A percentile compares a stretch with the other conserved stretches of the same genome.
These are phyloP conservation scores for Exocentrus adspersus DNA, from an alignment of 2,888 invertebrate species.

Conservation along the genomic window DNA sequence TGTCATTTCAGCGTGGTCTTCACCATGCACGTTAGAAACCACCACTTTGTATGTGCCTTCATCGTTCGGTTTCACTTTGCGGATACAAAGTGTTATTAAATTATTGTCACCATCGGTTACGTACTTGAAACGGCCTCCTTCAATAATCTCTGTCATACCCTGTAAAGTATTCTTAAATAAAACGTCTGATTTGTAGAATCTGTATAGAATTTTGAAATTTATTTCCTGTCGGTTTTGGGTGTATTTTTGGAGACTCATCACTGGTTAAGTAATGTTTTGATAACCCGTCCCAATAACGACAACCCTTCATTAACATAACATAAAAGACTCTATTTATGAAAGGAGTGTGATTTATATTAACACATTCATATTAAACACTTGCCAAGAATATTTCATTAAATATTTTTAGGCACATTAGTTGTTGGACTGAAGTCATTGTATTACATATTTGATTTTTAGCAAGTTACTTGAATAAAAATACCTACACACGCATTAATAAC, in stretches of 20 bases:
- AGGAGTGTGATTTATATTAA: neutral
- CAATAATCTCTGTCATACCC: slow-evolving; percentile 91
- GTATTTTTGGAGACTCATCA: too few relatives aligned
- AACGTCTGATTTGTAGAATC: neutral
- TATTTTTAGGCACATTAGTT: too few relatives aligned
- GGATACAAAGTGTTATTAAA: slow-evolving; percentile 92
- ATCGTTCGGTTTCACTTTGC: slow-evolving; percentile 96
- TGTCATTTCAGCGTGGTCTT: slow-evolving; percentile 95
- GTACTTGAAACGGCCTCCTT: slow-evolving; percentile 95
- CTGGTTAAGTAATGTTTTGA: too few relatives aligned
- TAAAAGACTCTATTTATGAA: neutral
- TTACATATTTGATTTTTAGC: too few relatives aligned
- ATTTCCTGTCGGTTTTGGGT: too few relatives aligned
- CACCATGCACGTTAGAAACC: slow-evolving; percentile 92
- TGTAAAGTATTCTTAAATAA: slow-evolving; percentile 48
- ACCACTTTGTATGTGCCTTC: slow-evolving; percentile 95
- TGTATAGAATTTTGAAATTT: too few relatives aligned
- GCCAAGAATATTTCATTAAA: neutral
- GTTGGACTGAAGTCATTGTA: too few relatives aligned
- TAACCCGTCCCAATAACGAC: too few relatives aligned
- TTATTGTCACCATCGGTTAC: slow-evolving; percentile 94
- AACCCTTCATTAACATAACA: neutral
- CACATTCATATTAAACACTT: neutral
- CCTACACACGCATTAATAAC: too few relatives aligned
- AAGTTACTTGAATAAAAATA: too few relatives aligned